A percentile compares a stretch with the other conserved stretches of the same genome.
Evolutionary conservation across 2,113 vertebrate genomes (phyloP).

Genomic region (Brevimyrus niger): DNA sequence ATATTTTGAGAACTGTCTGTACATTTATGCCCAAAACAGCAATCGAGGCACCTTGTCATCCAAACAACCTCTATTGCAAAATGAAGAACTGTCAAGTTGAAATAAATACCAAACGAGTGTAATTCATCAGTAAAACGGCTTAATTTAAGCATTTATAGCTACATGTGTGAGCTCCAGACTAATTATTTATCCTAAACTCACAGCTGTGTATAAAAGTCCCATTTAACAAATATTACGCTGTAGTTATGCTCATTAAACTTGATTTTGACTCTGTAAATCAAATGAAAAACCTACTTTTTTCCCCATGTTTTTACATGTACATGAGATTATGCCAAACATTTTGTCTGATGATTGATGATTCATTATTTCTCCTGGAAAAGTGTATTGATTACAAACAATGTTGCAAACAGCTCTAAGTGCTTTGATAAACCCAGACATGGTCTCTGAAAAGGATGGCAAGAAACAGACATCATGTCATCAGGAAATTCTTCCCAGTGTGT

Average conservation of each 20-base stretch:
- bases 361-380: not conserved
- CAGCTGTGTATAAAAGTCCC: not conserved
- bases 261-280: not conserved
- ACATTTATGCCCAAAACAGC: not conserved
- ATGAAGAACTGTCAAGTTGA: not conserved
- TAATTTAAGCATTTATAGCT: not conserved
- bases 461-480: not conserved
- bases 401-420: not conserved
- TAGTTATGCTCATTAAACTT: conserved; percentile 1
- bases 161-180: not conserved
- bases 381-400: not conserved
- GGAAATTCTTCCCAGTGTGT: not conserved
- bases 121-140: not conserved
- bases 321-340: not conserved
- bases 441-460: not conserved
- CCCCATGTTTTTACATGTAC: not conserved
- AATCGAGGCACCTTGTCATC: not conserved
- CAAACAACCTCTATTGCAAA: not conserved
- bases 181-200: not conserved
- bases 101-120: not conserved
- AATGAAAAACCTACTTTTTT: not conserved
- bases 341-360: not conserved
- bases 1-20: not conserved
- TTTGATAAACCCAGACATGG: not conserved
- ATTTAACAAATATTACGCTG: not conserved